Base-by-base conservation (phyloP, 2,113 vertebrate species). In the Passerina amoena region DNA sequence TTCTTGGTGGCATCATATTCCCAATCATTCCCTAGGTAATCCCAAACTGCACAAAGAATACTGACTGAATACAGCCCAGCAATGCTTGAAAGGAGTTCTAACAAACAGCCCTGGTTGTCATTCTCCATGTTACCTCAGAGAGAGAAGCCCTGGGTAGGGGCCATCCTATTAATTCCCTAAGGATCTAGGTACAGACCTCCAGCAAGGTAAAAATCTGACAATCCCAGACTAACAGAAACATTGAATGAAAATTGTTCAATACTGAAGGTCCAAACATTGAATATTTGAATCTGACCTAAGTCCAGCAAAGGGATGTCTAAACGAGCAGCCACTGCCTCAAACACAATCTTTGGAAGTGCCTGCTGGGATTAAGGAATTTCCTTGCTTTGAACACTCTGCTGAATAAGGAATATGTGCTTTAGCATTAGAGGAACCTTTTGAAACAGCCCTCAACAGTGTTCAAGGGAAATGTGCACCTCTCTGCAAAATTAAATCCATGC, bases 331-430 rank as follows among this genome's bases (percentile, higher is more conserved):
- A 38, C 10, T 23, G 10, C 35, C 56, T 86, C 24, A 71, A 72
- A 45, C 45, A 17, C 13, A n/a, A 8, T 5, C 13, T 82, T 48
- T 0, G 1, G 50, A 80, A 42, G 18, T 0, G 0, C 38, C 28
- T 68, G 22, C 42, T 44, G 40, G 66, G 33, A 21, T 59, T 7
- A 70, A 68, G 30, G 35, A 45, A 50, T 14, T 14, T 17, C n/a
- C 44, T 28, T 63, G 31, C 31, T 65, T 61, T 63, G 42, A 59
- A 21, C 23, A 71, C n/a, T 65, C 47, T 59, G 10, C 12, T 70
- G 47, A 63, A 47, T 37, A 50, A 76, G 56, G 35, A 91, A 53
- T 14, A 40, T 0, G 0, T 6, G 18, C 13, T 37, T 82, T 14
- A 85, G 33, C 11, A 17, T 23, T 40, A 48, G 11, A 48, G 66